Evolutionary conservation across 2,113 vertebrate genomes (phyloP), one percentile per base, ranked within the genome.

Genomic region (Leuciscus idus): DNA sequence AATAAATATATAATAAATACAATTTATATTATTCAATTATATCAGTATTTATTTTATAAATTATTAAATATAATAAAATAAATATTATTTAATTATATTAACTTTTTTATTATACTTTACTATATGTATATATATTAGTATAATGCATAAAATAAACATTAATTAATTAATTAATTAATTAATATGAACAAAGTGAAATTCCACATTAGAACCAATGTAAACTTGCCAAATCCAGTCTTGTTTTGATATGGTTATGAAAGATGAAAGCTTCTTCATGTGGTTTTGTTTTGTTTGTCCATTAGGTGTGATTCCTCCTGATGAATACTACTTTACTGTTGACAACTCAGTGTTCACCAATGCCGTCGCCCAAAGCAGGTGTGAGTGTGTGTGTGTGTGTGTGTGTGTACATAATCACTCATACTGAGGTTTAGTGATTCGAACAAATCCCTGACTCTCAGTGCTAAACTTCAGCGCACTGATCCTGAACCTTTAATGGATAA

Each of bases 261-360:
- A 33, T 6, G 5, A 17, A 66, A 17, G 28, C 28, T 33, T 17
- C 7, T 70, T 39, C 0, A 6, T 70, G 30, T 1, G 66, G 7
- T 70, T 36, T 70, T 9, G 4, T 73, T 19, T 68, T 74, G 50
- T 68, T 43, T 59, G 64, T 85, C 12, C 52, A 19, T 86, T 87
- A 99, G 98, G 96, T 91, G 98, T 99, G 88, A 98, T 98, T 95
- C 97, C 98, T 30, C 98, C 98, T 0, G 98, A 99, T 7, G 98
- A 99, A 86, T 97, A 97, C 88, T 95, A 98, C 48, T 61, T 80
- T 62, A 93, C 84, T 13, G 95, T 99, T 0, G 91, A 95, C 89
- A 96, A 99, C 94, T 99, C 97, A 0, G 97, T 94, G 15, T 99
- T 97, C 92, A 99, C 98, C 92, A 99, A 99, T 43, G 93, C 93